Conservation (phyloP, 2,113 vertebrate genomes). For the Erinaceus europaeus region DNA sequence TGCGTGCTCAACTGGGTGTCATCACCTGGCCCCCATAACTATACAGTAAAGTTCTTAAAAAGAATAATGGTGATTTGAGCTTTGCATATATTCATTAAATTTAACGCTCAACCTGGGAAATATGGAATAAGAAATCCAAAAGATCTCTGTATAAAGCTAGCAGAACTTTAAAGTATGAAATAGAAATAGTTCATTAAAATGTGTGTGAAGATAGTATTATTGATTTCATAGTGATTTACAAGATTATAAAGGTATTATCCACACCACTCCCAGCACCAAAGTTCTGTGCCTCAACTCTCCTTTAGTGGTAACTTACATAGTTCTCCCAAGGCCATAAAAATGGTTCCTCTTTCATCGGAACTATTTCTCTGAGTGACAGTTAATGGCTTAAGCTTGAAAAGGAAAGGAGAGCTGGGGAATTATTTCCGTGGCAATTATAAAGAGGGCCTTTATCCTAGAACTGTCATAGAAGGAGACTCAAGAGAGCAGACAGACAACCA, state of each 20-base stretch:
- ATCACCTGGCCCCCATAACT: too few species aligned
- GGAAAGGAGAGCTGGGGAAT: not conserved
- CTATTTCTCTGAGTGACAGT: not conserved
- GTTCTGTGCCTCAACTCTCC: too few species aligned
- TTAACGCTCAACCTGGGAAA: not conserved
- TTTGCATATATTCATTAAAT: not conserved
- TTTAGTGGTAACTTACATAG: too few species aligned
- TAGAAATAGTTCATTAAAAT: not conserved
- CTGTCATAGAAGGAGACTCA: not conserved
- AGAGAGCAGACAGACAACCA: not conserved
- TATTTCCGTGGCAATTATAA: not conserved
- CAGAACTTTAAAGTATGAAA: not conserved
- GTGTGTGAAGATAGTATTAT: too few species aligned
- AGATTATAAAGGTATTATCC: too few species aligned
- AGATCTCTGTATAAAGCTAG: not conserved
- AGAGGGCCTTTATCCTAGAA: not conserved
- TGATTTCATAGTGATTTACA: too few species aligned
- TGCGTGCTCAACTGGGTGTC: too few species aligned
- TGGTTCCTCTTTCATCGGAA: not conserved
- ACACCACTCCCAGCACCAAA: too few species aligned
- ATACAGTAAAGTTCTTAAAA: constrained; percentile 1
- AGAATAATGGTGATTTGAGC: not conserved
- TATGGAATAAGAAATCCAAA: not conserved
- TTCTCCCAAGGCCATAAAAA: too few species aligned
- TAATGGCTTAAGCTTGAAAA: not conserved